phyloP scores from a whole-genome alignment of 2,113 vertebrate species.

The human (Homo sapiens) region DNA sequence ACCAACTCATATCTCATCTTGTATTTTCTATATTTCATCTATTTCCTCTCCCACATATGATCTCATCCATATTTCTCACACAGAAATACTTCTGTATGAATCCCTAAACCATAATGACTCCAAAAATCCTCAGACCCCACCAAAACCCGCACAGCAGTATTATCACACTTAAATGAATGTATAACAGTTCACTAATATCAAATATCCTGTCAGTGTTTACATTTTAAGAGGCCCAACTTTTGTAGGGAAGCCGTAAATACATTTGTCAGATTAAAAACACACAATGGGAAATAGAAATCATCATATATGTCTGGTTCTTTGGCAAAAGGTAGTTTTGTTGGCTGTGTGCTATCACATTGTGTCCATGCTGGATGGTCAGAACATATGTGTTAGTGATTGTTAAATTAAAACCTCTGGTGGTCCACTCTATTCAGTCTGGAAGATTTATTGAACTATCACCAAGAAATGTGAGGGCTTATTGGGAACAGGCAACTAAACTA shows the following conservation, averaged over 20 bases:
- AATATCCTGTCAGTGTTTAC: background rate
- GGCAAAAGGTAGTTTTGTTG: background rate
- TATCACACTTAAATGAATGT: constrained; percentile 5
- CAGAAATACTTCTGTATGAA: background rate
- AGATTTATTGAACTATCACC: background rate
- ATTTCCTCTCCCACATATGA: background rate
- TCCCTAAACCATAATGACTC: background rate
- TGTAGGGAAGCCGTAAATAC: constrained; percentile 36
- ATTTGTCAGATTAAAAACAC: constrained; percentile 14
- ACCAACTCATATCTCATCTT: background rate
- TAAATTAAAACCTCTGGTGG: background rate
- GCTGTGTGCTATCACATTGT: background rate
- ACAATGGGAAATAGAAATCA: background rate
- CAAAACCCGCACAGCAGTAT: background rate
- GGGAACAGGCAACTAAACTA: constrained; percentile 17
- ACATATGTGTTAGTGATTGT: background rate
- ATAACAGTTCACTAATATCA: background rate
- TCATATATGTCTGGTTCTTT: background rate
- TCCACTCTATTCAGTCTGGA: background rate
- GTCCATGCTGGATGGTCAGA: background rate
- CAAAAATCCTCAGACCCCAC: background rate
- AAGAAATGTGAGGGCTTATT: constrained; percentile 1
- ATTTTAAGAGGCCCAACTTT: constrained; percentile 7
- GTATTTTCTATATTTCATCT: background rate
- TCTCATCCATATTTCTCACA: background rate